phyloP scores from a whole-genome alignment of 2,797 vertebrate species.

The Aplochiton taeniatus region DNA sequence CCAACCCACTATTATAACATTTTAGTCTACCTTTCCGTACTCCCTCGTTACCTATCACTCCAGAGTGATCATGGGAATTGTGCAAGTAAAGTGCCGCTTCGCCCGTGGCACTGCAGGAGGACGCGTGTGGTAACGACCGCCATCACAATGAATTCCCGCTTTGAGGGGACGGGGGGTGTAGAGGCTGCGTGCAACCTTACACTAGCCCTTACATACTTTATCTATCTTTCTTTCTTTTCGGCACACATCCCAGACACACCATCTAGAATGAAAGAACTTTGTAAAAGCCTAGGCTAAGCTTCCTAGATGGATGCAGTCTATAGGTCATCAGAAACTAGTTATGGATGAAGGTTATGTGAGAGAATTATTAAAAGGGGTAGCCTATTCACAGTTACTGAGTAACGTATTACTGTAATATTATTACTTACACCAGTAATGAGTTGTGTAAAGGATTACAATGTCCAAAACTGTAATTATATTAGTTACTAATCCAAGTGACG shows the following conservation, averaged over 20 bases:
- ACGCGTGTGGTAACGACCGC: conserved; percentile 77
- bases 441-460: no score
- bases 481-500: no score
- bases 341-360: conserved; percentile 26
- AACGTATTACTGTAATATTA: no score
- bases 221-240: not conserved
- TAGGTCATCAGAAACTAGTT: conserved; percentile 41
- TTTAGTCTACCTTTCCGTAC: conserved; percentile 38
- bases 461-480: no score
- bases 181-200: not conserved
- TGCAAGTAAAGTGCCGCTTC: conserved; percentile 73
- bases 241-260: no score
- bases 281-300: conserved; percentile 38
- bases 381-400: no score
- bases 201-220: not conserved
- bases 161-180: not conserved
- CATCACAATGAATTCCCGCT: conserved; percentile 79
- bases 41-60: conserved; percentile 32
- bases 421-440: conserved; percentile 16
- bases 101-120: conserved; percentile 76
- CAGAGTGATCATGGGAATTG: conserved; percentile 77
- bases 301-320: conserved; percentile 37
- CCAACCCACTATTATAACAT: conserved; percentile 31
- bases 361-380: conserved; percentile 35
- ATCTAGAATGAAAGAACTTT: conserved; percentile 6